These are phyloP conservation scores for Psilopogon haemacephalus DNA, from an alignment of 2,113 vertebrate genomes.

Conservation along the genomic window DNA sequence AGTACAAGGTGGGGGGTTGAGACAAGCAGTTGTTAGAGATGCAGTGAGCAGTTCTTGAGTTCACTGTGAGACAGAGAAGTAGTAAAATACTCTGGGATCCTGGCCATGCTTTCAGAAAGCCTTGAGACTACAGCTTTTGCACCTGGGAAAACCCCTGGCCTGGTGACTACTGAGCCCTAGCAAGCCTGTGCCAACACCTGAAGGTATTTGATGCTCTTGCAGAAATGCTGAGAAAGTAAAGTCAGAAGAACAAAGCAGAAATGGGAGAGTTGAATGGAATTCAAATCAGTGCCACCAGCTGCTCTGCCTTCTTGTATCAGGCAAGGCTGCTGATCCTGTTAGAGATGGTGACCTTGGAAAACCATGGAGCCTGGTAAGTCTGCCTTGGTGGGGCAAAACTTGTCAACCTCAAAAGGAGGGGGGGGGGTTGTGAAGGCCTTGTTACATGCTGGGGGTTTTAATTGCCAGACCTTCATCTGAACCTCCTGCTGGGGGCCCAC, in stretches of 20 bases:
- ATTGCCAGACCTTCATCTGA: not conserved
- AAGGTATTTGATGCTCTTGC: not conserved
- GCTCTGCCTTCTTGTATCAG: not conserved
- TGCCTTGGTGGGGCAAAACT: not conserved
- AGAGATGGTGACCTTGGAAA: not conserved
- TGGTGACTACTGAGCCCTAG: not conserved
- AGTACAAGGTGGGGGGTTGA: not conserved
- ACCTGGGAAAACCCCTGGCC: not conserved
- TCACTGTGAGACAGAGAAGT: not conserved
- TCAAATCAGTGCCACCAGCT: not conserved
- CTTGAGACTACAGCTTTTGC: not conserved
- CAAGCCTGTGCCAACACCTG: not conserved
- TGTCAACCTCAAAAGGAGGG: not conserved
- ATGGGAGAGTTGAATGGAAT: not conserved
- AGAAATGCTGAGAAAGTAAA: not conserved
- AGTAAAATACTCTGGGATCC: not conserved
- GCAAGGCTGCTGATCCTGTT: not conserved
- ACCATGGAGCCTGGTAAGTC: not conserved
- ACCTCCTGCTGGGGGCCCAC: rapidly evolving
- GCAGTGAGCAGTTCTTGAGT: not conserved
- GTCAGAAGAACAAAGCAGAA: not conserved
- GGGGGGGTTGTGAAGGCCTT: not conserved
- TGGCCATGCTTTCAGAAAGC: not conserved
- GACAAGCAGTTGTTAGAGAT: constrained; percentile 23
- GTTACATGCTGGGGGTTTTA: not conserved